phyloP scores from a whole-genome alignment of 2,888 invertebrate genomes.

The Hartigia nigra region DNA sequence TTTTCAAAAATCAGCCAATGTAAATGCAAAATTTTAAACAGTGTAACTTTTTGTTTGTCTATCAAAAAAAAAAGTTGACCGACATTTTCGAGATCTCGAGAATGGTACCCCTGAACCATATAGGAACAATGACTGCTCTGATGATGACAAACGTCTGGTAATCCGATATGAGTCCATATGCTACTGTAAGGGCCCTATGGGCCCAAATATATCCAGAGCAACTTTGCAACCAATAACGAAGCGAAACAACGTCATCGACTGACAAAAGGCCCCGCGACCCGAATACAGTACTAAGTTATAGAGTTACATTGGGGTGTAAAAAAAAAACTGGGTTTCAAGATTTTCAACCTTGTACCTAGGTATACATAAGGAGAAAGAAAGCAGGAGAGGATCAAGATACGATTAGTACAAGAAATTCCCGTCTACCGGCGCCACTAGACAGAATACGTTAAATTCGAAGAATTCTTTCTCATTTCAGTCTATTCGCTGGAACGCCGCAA shows the following conservation, averaged over 20 bases:
- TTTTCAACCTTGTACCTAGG: not conserved
- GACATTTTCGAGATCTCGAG: conserved; percentile 43
- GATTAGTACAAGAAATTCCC: not conserved
- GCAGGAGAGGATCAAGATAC: not conserved
- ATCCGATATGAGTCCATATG: conserved; percentile 62
- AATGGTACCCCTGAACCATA: conserved; percentile 10
- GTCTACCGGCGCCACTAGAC: not conserved
- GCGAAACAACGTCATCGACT: conserved; percentile 50
- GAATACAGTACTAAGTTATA: conserved; percentile 43
- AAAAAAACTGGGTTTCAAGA: not conserved
- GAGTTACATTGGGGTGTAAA: conserved; percentile 39
- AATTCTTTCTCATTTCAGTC: not conserved
- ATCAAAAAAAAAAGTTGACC: conserved; percentile 37
- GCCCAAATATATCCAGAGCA: conserved; percentile 33
- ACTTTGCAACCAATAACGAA: conserved; percentile 56
- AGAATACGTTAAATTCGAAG: not conserved
- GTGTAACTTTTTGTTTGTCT: not conserved
- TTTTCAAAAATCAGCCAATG: not conserved
- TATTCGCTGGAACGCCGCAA: not conserved
- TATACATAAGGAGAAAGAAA: not conserved
- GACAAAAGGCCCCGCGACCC: conserved; percentile 52
- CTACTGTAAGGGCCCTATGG: conserved; percentile 48
- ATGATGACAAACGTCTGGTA: conserved; percentile 65
- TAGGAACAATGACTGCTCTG: conserved; percentile 59
- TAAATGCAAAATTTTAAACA: not conserved